Base-by-base conservation (phyloP, 2,797 vertebrate species). In the Myripristis jacobus region DNA sequence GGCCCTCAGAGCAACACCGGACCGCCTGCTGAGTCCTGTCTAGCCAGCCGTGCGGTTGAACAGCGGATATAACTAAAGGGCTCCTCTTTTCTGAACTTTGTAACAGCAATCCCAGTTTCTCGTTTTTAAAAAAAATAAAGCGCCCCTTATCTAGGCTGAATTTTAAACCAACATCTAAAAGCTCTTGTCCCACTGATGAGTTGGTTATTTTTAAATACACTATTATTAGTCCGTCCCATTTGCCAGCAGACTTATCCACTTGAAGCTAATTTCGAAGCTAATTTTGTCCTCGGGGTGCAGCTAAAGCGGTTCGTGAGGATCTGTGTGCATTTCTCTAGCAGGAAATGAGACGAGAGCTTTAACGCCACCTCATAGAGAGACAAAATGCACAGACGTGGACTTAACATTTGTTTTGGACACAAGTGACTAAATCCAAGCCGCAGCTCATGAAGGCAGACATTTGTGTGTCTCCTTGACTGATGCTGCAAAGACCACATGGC, bases 151-250 rank as follows among this genome's bases (percentile, higher is more conserved):
- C 29, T 31, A 31, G n/a, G n/a, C n/a, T 38, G 3, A 55, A 52
- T 62, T n/a, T 2, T 16, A 22, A 53, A 25, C 34, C 41, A 58
- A 48, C 67, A 43, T n/a, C 46, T 47, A 87, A 83, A 89, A 81
- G 80, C 75, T 1, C 67, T 81, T 67, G 64, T 67, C 69, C 52
- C 43, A 29, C 74, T 81, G 82, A 84, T 74, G 82, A 83, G 51
- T 53, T 2, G 47, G 84, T 22, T 91, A 87, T 87, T 85, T 91
- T 91, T 90, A 86, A 81, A 74, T 44, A 6, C 4, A 6, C 85
- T 88, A 90, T 87, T 87, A 84, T 83, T 86, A 87, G 87, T 68
- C 31, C 12, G 70, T 22, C 64, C 36, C 36, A n/a, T 76, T 62
- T 56, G 48, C 65, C 72, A 46, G 53, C 29, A 65, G 41, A 66